Evolutionary conservation across 2,113 vertebrate species (phyloP).

Genomic region (Abramis brama): DNA sequence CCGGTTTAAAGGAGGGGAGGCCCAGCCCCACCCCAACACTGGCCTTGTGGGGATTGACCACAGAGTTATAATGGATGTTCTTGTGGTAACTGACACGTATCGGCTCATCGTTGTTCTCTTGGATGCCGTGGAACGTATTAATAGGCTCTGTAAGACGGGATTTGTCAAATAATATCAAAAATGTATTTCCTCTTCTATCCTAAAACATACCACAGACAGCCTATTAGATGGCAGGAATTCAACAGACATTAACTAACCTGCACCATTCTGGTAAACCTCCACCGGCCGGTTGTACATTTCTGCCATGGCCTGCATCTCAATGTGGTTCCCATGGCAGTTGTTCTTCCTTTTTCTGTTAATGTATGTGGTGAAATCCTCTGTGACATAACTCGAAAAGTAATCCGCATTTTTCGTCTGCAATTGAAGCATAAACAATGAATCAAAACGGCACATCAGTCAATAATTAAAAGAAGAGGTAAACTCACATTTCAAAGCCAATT

Average conservation of each 20-base stretch:
- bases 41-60: conserved; percentile 95
- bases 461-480: neutral
- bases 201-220: neutral
- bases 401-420: conserved; percentile 92
- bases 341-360: conserved; percentile 95
- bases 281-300: conserved; percentile 96
- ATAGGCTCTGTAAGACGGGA: conserved; percentile 82
- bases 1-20: conserved; percentile 91
- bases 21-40: conserved; percentile 93
- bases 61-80: conserved; percentile 97
- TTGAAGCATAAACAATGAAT: neutral
- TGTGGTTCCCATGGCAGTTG: conserved; percentile 95
- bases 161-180: neutral
- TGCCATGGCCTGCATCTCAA: conserved; percentile 97
- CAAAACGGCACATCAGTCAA: neutral
- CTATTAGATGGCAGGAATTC: neutral
- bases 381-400: conserved; percentile 95
- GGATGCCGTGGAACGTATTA: conserved; percentile 95
- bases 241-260: conserved; percentile 69
- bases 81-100: conserved; percentile 95
- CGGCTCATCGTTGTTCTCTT: conserved; percentile 93
- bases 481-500: neutral
- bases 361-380: conserved; percentile 93
- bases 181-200: neutral
- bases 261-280: conserved; percentile 91